A percentile compares a stretch with the other conserved stretches of the same genome.
These are phyloP conservation scores for Ceraclea dissimilis DNA, from an alignment of 2,888 invertebrate genomes.

Conservation along the genomic window DNA sequence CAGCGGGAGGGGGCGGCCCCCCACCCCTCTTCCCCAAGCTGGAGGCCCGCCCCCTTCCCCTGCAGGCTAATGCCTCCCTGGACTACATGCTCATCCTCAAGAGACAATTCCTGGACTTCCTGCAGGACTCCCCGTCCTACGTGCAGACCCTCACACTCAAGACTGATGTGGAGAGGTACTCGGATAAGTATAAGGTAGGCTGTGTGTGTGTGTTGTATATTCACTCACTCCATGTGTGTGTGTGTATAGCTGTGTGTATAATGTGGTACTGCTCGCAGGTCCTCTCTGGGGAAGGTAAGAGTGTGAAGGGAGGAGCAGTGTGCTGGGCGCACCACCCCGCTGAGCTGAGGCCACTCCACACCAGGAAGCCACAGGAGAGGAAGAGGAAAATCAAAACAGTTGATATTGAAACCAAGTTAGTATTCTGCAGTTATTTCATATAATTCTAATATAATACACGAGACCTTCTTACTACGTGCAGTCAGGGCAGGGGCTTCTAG, in stretches of 20 bases:
- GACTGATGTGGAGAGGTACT: slow-evolving; percentile 49
- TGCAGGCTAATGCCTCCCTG: slow-evolving; percentile 49
- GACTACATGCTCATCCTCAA: slow-evolving; percentile 65
- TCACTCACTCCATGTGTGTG: not conserved
- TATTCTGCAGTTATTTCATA: too few species aligned
- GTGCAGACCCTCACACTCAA: slow-evolving; percentile 45
- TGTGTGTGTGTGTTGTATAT: too few species aligned
- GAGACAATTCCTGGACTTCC: slow-evolving; percentile 63
- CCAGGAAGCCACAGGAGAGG: slow-evolving; percentile 31
- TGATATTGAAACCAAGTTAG: slow-evolving; percentile 29
- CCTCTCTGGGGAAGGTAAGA: slow-evolving; percentile 44
- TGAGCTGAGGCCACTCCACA: slow-evolving; percentile 51
- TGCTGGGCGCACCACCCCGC: slow-evolving; percentile 57
- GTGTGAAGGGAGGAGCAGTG: slow-evolving; percentile 42
- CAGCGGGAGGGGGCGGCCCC: slow-evolving; percentile 44
- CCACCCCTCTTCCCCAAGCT: slow-evolving; percentile 55
- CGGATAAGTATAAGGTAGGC: slow-evolving; percentile 46
- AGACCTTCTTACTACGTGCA: too few species aligned
- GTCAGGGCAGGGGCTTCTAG: too few species aligned
- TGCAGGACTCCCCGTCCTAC: slow-evolving; percentile 60
- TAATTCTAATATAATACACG: too few species aligned
- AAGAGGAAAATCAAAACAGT: slow-evolving; percentile 27
- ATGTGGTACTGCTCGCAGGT: slow-evolving; percentile 27
- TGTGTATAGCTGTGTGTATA: not conserved
- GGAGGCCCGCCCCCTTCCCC: slow-evolving; percentile 48